Percentiles rank a stretch among this genome's conserved stretches.
Conservation (phyloP, 2,113 vertebrate species). For the Mesitornis unicolor region DNA sequence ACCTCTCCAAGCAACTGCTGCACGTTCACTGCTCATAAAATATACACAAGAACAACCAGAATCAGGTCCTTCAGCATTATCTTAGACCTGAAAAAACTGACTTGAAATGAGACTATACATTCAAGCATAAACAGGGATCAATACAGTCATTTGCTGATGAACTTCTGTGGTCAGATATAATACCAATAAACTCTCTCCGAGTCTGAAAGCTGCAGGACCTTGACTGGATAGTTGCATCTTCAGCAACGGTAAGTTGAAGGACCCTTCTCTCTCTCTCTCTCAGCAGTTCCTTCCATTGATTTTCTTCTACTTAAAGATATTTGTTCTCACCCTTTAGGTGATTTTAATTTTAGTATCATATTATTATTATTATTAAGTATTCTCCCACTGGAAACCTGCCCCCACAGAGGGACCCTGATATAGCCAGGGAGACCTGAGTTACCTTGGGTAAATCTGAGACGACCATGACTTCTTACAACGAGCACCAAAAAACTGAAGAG, state of each 20-base stretch:
- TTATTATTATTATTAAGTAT: not conserved
- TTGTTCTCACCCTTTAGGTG: not conserved
- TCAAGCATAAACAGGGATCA: not conserved
- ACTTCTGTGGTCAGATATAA: not conserved
- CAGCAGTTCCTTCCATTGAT: not conserved
- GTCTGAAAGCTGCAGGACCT: not conserved
- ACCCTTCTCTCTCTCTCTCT: not conserved
- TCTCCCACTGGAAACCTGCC: not conserved
- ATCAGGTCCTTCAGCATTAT: not conserved
- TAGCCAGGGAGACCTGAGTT: accelerated
- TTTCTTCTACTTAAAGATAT: not conserved
- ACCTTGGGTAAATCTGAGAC: not conserved
- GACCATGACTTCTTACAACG: accelerated
- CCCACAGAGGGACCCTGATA: accelerated
- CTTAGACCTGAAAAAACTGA: not conserved
- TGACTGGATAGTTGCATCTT: not conserved
- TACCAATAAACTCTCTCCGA: not conserved
- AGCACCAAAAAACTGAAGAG: not conserved
- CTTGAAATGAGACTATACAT: not conserved
- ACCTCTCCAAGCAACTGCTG: not conserved
- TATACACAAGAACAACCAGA: not conserved
- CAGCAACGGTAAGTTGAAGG: not conserved
- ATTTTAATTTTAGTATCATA: not conserved
- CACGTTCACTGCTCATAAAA: not conserved
- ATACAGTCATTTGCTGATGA: slow-evolving; percentile 16